Conservation (phyloP, 2,113 vertebrate genomes). For the Zosterops borbonicus region DNA sequence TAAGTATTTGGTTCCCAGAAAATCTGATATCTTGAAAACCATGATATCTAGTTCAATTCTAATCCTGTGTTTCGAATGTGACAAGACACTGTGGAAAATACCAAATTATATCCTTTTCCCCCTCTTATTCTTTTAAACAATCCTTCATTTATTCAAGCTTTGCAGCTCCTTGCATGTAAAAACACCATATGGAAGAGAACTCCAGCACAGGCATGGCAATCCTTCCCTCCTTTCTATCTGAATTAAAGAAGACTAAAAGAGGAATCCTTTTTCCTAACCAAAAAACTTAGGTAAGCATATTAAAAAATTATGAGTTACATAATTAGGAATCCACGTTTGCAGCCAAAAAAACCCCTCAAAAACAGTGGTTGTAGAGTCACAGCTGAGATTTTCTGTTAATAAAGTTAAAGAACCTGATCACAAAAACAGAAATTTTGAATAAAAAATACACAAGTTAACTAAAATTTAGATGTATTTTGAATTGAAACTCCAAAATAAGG, state of each 20-base stretch:
- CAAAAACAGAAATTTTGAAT: not conserved
- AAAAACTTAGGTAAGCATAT: not conserved
- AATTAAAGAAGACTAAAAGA: not conserved
- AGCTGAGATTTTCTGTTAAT: not conserved
- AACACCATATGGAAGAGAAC: not conserved
- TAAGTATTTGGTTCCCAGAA: not conserved
- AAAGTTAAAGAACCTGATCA: not conserved
- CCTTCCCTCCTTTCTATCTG: not conserved
- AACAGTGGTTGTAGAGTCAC: accelerated
- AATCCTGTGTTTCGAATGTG: not conserved
- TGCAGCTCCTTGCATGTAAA: not conserved
- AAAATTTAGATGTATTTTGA: not conserved
- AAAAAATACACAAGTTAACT: not conserved
- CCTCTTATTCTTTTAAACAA: not conserved
- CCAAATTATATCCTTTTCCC: not conserved
- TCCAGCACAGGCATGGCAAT: not conserved
- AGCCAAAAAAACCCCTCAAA: not conserved
- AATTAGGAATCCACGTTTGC: not conserved
- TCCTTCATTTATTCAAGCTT: not conserved
- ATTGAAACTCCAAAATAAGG: not conserved
- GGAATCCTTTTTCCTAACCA: not conserved
- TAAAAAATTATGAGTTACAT: not conserved
- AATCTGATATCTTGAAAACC: not conserved
- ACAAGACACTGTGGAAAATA: not conserved
- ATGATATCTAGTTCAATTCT: not conserved